Base-by-base conservation (phyloP, 2,113 vertebrate species). In the Rhabdornis inornatus region DNA sequence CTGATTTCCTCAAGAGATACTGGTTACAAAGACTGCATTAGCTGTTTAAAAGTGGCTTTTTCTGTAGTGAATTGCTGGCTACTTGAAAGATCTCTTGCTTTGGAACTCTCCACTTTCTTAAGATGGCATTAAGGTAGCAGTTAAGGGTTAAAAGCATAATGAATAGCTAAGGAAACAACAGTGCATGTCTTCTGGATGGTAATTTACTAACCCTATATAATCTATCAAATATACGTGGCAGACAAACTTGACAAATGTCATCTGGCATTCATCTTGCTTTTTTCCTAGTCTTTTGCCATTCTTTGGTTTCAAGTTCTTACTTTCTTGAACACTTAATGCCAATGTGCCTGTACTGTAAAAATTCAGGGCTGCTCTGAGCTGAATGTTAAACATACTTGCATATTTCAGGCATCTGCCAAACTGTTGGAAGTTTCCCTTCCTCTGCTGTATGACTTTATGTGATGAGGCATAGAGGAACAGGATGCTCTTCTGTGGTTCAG, bases 1-100 rank as follows among this genome's bases (percentile, higher is more conserved):
- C 50, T 85, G 39, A 40, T 72, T 87, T 92, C 45, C 31, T 69
- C 21, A 35, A 35, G 44, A 71, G 82, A 87, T 22, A 42, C 37
- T 61, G 31, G 64, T 83, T 87, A 84, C 40, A 84, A 69, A 65
- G 70, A 49, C 75, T n/a, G 7, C 74, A 74, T 87, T 95, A 71
- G 40, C 74, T 90, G 56, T 50, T 92, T 92, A 75, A 25, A 15
- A 86, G 80, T 89, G 92, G 30, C 40, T 83, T 83, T 95, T 94
- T 81, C 57, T 60, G 31, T 44, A 44, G 59, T 80, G 53, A 91
- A 72, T 80, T 89, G 49, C 64, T 44, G 71, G 63, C 72, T 65
- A 27, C 76, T 92, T 83, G 72, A 87, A 89, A 65, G 63, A 81
- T 87, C 57, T 82, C 49, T 64, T 92, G 71, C 82, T 76, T 66